These are phyloP conservation scores for Leuctra nigra DNA, from an alignment of 2,888 invertebrate species.

Conservation along the genomic window DNA sequence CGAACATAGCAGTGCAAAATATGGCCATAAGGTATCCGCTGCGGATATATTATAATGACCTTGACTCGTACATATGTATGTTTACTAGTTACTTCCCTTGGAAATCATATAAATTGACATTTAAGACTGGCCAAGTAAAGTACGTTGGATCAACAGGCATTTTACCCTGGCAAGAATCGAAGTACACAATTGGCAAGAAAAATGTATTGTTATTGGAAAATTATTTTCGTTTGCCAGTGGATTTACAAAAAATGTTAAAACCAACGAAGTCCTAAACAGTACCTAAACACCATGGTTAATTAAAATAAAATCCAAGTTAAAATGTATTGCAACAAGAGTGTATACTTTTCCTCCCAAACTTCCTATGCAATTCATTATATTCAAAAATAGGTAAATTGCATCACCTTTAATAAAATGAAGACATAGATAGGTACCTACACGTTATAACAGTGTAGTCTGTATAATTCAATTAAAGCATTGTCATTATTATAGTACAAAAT, in stretches of 20 bases:
- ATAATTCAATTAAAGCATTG: too few species aligned
- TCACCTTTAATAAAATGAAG: too few species aligned
- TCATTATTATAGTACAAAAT: too few species aligned
- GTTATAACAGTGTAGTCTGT: too few species aligned
- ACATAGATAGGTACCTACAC: too few species aligned
- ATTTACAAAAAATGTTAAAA: conserved; percentile 39
- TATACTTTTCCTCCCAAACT: too few species aligned
- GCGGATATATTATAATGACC: conserved; percentile 37
- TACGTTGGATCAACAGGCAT: conserved; percentile 31
- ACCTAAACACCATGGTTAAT: too few species aligned
- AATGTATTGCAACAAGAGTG: too few species aligned
- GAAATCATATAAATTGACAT: conserved; percentile 30
- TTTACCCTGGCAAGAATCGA: conserved; percentile 35
- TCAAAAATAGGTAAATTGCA: too few species aligned
- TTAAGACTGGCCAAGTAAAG: conserved; percentile 33
- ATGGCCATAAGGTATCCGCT: conserved; percentile 36
- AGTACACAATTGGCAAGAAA: conserved; percentile 33
- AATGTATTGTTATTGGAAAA: conserved; percentile 36
- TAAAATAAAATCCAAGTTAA: too few species aligned
- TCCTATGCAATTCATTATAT: too few species aligned
- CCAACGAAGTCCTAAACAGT: too few species aligned
- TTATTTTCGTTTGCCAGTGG: conserved; percentile 38
- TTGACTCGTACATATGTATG: conserved; percentile 35
- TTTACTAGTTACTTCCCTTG: conserved; percentile 34
- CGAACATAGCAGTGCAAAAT: conserved; percentile 32